Evolutionary conservation across 2,888 invertebrate genomes (phyloP), one percentile per base, ranked within the genome.

Genomic region (Synergus umbraculus): DNA sequence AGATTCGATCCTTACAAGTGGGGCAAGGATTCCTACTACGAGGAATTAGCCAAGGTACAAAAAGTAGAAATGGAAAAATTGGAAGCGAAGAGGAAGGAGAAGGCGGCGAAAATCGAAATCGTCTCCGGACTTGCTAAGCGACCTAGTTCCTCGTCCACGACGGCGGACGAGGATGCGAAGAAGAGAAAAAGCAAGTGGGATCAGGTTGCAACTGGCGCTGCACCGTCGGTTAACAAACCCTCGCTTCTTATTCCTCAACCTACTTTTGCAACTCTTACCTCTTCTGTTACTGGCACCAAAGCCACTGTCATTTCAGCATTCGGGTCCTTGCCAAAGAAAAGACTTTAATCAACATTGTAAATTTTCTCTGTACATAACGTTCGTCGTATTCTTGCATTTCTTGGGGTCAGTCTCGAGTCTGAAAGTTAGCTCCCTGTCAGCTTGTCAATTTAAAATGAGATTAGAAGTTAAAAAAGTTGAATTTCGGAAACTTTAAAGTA

Each of bases 111-210:
- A 93, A 95, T 96, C 76, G 97, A 97, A 89, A 96, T 97, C 89
- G 95, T 97, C 1, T 95, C 96, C 3, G 98, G 98, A 77, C 95
- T 95, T 0, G 93, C 92, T 0, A 93, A 93, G 37, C 86, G 93
- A 76, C 90, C 92, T 5, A 95, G 95, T 83, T 95, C 94, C 86
- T 92, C 94, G 0, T 94, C 95, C 4, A 90, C 92, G 7, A 85
- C 86, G 46, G 87, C 86, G 13, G 95, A 95, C 88, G 96, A 97
- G 63, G 97, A 97, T 82, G 92, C 93, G 18, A 97, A 96, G 87
- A 95, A 96, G 91, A 93, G 97, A 79, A 97, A 97, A 93, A 97
- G 97, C 4, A 98, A 98, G 92, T 98, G 98, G 98, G 97, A 98
- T 92, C 97, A 97, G 91, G 97, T 97, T 0, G 96, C 95, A 2